phyloP scores from a whole-genome alignment of 2,888 invertebrate genomes.

The Melanophora roralis region DNA sequence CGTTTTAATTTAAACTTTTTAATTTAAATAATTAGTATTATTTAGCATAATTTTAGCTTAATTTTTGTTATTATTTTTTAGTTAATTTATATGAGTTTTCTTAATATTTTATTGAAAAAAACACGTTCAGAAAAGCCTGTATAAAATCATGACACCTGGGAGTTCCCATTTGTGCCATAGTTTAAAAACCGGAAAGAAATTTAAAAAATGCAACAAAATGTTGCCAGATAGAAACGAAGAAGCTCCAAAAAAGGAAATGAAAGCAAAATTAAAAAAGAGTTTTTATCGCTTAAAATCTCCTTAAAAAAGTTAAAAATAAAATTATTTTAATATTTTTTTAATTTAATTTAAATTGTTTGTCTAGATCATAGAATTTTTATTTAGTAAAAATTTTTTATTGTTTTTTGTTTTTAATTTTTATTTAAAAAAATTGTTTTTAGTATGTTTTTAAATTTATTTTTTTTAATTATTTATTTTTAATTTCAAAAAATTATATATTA shows the following conservation, averaged over 20 bases:
- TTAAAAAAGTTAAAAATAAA: too few species aligned
- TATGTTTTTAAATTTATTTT: slow-evolving; percentile 43
- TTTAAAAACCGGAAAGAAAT: background rate
- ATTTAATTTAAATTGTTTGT: slow-evolving; percentile 41
- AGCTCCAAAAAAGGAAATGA: slow-evolving; percentile 2
- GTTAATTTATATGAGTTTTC: slow-evolving; percentile 16
- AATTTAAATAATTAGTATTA: slow-evolving; percentile 21
- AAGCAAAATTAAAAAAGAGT: too few species aligned
- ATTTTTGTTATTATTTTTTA: slow-evolving; percentile 39
- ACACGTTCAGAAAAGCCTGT: background rate
- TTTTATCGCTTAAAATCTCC: too few species aligned
- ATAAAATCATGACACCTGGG: slow-evolving; percentile 60
- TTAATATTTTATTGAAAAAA: background rate
- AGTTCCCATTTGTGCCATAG: slow-evolving; percentile 71
- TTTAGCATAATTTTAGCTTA: slow-evolving; percentile 49
- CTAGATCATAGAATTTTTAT: background rate
- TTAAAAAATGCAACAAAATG: background rate
- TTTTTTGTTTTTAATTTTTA: slow-evolving; percentile 53
- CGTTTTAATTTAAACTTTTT: background rate
- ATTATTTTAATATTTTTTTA: slow-evolving; percentile 27
- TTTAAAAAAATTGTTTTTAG: slow-evolving; percentile 41
- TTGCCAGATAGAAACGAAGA: slow-evolving; percentile 13
- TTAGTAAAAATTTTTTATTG: slow-evolving; percentile 54
- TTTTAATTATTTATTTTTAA: slow-evolving; percentile 50
- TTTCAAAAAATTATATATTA: slow-evolving; percentile 48